Evolutionary conservation across 2,888 invertebrate genomes (phyloP), one percentile per base, ranked within the genome.

Genomic region (Cabera pusaria): DNA sequence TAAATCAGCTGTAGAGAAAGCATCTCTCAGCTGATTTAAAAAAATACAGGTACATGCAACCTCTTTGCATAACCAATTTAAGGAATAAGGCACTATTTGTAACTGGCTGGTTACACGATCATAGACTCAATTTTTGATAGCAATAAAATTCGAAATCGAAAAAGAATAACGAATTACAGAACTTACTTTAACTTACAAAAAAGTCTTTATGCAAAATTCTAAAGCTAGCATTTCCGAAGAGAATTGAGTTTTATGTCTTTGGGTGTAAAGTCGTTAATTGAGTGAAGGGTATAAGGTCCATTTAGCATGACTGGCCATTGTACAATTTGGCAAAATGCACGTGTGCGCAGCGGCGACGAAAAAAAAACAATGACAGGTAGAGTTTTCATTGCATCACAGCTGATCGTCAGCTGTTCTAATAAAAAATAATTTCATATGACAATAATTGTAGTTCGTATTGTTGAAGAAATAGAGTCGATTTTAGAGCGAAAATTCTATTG

Each of bases 401-500:
- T 72, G 74, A 72, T 56, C 40, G 52, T 74, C 77, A 78, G 77
- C 77, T 77, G 77, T 72, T 69, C 34, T 10, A 35, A 41, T 9
- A 31, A 16, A 31, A 26, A 28, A 37, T 37, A 25, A 32, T 41
- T 12, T 2, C 23, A 31, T 19, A 22, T 9, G 2, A 11, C 8
- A 10, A 24, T 12, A 11, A 38, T 16, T 28, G 8, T 36, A 4
- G n/a, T 1, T 7, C 5, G 23, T 32, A 32, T 7, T 7, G 1
- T 11, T 0, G n/a, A 7, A 3, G 5, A 0, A 0, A 5, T 23
- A 18, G 6, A 8, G 26, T 5, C 6, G 3, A 2, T 27, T 27
- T 27, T 22, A 2, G 7, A 14, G 5, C 16, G 23, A 1, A 6
- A n/a, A n/a, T n/a, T n/a, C n/a, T n/a, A n/a, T n/a, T n/a, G n/a